phyloP scores from a whole-genome alignment of 2,888 invertebrate species.

The Oscheius sp. region DNA sequence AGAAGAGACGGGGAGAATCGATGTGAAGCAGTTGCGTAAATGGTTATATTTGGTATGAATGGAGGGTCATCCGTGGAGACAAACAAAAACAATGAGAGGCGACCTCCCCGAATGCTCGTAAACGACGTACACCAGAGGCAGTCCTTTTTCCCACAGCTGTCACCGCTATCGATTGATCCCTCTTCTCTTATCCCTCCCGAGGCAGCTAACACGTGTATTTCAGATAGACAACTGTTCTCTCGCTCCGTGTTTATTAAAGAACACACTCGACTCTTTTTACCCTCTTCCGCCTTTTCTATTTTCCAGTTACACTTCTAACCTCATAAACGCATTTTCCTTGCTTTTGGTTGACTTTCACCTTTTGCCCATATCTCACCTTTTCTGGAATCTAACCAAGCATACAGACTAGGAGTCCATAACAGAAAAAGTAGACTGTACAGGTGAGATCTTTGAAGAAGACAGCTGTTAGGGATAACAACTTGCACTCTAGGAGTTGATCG shows the following conservation, averaged over 20 bases:
- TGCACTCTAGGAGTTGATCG: no score
- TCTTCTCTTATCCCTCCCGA: neutral
- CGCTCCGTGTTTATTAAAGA: conserved; percentile 19
- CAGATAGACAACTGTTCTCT: conserved; percentile 14
- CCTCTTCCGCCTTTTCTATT: neutral
- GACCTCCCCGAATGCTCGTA: conserved; percentile 24
- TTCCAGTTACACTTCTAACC: neutral
- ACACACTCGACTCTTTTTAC: conserved; percentile 5
- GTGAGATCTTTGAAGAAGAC: no score
- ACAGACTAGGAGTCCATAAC: no score
- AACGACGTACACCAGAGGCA: conserved; percentile 18
- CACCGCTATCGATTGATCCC: conserved; percentile 30
- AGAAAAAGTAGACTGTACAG: no score
- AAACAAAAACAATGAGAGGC: neutral
- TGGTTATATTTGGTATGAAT: conserved; percentile 35
- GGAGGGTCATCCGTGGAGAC: conserved; percentile 1
- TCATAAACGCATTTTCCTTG: no score
- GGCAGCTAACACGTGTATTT: conserved; percentile 25
- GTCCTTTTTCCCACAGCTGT: conserved; percentile 37
- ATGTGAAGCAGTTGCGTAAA: conserved; percentile 25
- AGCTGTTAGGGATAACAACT: no score
- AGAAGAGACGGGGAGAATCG: neutral
- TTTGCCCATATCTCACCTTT: no score
- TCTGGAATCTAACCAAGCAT: no score
- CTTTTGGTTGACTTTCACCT: no score